Conservation (phyloP, 2,888 invertebrate genomes). For the Acanthoscelides obtectus region DNA sequence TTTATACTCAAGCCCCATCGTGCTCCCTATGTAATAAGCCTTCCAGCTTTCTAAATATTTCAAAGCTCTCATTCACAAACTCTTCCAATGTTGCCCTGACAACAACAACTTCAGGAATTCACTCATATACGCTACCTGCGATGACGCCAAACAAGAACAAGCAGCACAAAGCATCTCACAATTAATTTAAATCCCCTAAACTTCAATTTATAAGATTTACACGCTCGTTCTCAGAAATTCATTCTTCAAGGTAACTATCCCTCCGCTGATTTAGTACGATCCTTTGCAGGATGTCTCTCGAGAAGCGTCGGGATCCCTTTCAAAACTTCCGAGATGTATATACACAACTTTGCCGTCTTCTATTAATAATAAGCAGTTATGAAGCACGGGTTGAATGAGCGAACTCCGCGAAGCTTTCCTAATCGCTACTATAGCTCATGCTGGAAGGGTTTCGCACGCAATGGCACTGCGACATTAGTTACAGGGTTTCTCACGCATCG, state of each 20-base stretch:
- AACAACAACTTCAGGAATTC: background rate
- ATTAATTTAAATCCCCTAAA: background rate
- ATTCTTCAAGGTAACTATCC: background rate
- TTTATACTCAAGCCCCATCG: too few relatives aligned
- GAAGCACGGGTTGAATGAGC: background rate
- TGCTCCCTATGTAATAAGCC: too few relatives aligned
- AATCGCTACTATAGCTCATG: background rate
- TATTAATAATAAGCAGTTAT: background rate
- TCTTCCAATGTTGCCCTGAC: background rate
- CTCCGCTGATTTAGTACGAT: background rate
- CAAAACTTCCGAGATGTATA: background rate
- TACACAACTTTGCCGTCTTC: background rate
- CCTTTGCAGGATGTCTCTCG: background rate
- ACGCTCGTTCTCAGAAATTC: background rate
- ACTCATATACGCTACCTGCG: background rate
- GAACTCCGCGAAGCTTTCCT: background rate
- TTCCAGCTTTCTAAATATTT: too few relatives aligned
- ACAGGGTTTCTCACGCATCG: background rate
- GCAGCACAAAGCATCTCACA: background rate
- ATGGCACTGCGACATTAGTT: background rate
- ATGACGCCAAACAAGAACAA: background rate
- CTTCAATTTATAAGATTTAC: background rate
- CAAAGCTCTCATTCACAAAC: too few relatives aligned
- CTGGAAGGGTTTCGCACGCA: background rate
- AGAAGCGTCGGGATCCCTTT: background rate